Evolutionary conservation across 2,888 invertebrate species (phyloP).

Genomic region (Sepioteuthis lessoniana): DNA sequence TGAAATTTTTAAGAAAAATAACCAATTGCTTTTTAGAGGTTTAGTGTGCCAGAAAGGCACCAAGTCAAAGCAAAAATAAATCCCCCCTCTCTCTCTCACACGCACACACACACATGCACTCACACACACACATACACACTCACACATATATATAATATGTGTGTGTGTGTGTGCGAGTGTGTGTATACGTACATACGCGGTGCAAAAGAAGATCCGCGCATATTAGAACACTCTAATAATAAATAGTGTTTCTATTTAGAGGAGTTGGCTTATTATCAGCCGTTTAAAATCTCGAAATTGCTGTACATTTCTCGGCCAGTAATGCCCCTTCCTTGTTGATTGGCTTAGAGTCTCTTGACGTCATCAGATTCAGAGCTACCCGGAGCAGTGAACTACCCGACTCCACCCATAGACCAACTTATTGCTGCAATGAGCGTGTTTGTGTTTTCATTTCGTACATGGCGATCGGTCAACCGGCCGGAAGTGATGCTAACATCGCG

Average conservation of each 20-base stretch:
- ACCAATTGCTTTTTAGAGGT: no score
- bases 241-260: background rate
- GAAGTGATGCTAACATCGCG: background rate
- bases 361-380: background rate
- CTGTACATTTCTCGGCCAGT: background rate
- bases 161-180: no score
- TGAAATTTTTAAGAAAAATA: no score
- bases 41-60: no score
- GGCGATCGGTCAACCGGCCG: background rate
- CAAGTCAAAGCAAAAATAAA: background rate
- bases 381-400: background rate
- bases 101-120: background rate
- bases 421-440: background rate
- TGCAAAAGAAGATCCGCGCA: background rate
- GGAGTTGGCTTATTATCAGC: background rate
- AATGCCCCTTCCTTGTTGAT: background rate
- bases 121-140: background rate
- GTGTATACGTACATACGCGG: no score
- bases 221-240: background rate
- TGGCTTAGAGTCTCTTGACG: background rate
- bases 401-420: background rate
- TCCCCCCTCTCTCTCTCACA: background rate
- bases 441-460: background rate
- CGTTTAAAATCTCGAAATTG: background rate
- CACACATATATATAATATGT: no score